Evolutionary conservation across 2,113 vertebrate genomes (phyloP), one percentile per base, ranked within the genome.

Genomic region (Sterna hirundo): DNA sequence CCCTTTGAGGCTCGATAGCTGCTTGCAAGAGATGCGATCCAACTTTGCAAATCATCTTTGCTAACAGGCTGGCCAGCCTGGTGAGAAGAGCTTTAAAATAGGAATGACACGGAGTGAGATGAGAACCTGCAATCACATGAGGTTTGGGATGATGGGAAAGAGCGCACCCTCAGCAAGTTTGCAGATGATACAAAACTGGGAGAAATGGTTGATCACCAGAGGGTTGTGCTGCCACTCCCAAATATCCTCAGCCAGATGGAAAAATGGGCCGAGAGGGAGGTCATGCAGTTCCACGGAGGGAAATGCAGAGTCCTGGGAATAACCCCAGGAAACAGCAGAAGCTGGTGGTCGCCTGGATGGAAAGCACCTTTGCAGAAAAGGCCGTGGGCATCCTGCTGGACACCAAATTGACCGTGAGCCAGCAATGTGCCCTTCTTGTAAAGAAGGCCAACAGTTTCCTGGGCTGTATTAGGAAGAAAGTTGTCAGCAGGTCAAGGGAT

Each of bases 311-410:
- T 64, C 49, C 34, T 79, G 44, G 29, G n/a, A 76, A 40, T 34
- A 38, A 66, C 23, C 19, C 6, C 52, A n/a, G 25, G 55, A 14
- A 32, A 6, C n/a, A 51, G 17, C 25, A 47, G 19, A 9, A 6
- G 32, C 57, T 61, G 38, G 38, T 58, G 34, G 12, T 15, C 0
- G 0, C 6, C 22, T 60, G 6, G 12, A 27, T 38, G 51, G 16
- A 2, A 2, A 51, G 22, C 32, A 52, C 38, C 46, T 75, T 66
- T 71, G 55, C 55, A 76, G 36, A 30, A 84, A 62, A 57, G 26
- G 34, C 21, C 27, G 38, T 58, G 36, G 15, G 4, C 11, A 14
- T 9, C 40, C 19, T 23, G 32, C 30, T 70, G 70, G 26, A 25
- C 46, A 55, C 3, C 9, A 23, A 13, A 17, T 30, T 40, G 44